Evolutionary conservation across 2,888 invertebrate genomes (phyloP).

Genomic region (Mimumesa dahlbomi): DNA sequence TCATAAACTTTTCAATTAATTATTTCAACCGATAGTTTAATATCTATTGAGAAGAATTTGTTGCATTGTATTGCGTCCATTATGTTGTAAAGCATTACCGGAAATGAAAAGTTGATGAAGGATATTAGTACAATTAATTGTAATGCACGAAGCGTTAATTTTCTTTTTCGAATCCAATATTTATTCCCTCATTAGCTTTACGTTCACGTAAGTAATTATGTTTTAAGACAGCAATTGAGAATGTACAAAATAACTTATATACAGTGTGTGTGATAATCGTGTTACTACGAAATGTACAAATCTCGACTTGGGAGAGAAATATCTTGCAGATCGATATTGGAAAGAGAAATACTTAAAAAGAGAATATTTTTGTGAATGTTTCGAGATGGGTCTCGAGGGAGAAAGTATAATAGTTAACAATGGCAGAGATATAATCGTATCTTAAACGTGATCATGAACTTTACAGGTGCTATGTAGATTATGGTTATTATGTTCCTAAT

Average conservation of each 20-base stretch:
- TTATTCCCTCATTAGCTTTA: not conserved
- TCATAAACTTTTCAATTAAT: too few relatives aligned
- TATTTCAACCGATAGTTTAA: too few relatives aligned
- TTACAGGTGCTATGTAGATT: constrained; percentile 15
- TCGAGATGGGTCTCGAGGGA: constrained; percentile 17
- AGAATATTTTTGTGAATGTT: constrained; percentile 39
- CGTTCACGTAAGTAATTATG: not conserved
- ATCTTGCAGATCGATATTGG: constrained; percentile 14
- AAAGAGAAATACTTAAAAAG: constrained; percentile 5
- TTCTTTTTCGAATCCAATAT: not conserved
- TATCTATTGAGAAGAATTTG: too few relatives aligned
- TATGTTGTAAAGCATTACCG: too few relatives aligned
- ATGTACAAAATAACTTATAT: constrained; percentile 23
- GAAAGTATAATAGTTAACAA: constrained; percentile 5
- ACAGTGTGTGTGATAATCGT: not conserved
- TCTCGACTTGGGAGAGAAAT: constrained; percentile 26
- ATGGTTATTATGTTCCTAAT: constrained; percentile 19
- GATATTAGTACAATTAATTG: too few relatives aligned
- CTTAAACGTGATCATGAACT: not conserved
- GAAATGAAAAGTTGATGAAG: too few relatives aligned
- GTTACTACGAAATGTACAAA: not conserved
- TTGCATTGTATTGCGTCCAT: too few relatives aligned
- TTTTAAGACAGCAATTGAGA: not conserved
- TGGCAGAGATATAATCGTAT: constrained; percentile 16
- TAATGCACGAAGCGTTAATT: too few relatives aligned